Evolutionary conservation across 2,113 vertebrate genomes (phyloP).

Genomic region (Daubentonia madagascariensis): DNA sequence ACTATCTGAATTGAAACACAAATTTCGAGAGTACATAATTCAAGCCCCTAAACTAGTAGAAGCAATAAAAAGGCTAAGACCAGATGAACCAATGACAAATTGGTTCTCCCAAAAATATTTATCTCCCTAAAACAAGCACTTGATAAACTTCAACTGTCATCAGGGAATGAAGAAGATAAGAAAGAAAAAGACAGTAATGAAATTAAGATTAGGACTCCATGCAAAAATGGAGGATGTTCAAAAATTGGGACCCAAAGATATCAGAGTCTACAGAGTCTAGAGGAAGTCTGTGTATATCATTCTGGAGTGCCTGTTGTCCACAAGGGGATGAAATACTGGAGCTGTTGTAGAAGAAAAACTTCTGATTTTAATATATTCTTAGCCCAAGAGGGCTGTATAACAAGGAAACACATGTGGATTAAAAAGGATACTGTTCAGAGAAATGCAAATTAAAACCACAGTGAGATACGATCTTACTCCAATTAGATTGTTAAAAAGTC

Average conservation of each 20-base stretch:
- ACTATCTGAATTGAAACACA: conserved; percentile 87
- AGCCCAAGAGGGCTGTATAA: conserved; percentile 92
- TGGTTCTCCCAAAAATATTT: conserved; percentile 91
- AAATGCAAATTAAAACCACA: too few species aligned
- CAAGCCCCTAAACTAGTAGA: conserved; percentile 93
- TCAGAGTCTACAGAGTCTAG: conserved; percentile 85
- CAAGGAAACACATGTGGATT: conserved; percentile 89
- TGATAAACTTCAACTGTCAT: conserved; percentile 91
- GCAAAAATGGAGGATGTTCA: background rate
- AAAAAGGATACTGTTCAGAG: conserved; percentile 66
- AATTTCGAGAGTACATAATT: conserved; percentile 92
- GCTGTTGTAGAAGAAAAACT: conserved; percentile 95
- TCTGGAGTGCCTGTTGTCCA: conserved; percentile 94
- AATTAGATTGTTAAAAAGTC: too few species aligned
- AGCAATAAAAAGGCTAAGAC: conserved; percentile 90
- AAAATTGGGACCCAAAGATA: conserved; percentile 56
- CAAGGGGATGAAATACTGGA: conserved; percentile 98
- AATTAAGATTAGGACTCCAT: background rate
- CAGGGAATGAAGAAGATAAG: conserved; percentile 81
- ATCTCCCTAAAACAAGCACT: conserved; percentile 93
- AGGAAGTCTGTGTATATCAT: conserved; percentile 87
- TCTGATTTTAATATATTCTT: conserved; percentile 94
- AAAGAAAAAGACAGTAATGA: conserved; percentile 74
- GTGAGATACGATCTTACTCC: too few species aligned
- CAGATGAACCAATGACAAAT: conserved; percentile 90